Conservation (phyloP, 2,113 vertebrate genomes). For the Strix aluco region DNA sequence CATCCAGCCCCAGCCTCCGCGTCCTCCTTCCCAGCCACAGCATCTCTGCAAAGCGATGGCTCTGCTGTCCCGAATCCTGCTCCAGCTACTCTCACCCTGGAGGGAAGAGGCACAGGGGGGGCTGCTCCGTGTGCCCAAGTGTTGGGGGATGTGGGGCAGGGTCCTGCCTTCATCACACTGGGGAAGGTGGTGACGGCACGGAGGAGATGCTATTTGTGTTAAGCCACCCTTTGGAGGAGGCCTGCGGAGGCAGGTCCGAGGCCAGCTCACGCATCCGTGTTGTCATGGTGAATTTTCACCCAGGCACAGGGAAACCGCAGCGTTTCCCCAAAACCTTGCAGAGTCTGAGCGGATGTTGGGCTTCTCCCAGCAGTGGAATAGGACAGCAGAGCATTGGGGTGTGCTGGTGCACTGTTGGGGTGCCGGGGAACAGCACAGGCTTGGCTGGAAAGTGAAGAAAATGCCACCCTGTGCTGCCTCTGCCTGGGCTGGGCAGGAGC, state of each 20-base stretch:
- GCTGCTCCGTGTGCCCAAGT: not conserved
- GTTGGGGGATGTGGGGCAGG: not conserved
- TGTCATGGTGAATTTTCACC: constrained; percentile 68
- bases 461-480: not conserved
- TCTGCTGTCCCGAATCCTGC: not conserved
- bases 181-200: not conserved
- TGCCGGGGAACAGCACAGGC: not conserved
- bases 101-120: not conserved
- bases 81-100: not conserved
- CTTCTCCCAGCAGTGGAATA: not conserved
- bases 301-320: not conserved
- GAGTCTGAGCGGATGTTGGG: not conserved
- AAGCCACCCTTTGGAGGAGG: constrained; percentile 1
- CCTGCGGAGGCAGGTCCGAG: constrained; percentile 5
- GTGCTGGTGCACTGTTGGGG: not conserved
- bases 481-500: not conserved
- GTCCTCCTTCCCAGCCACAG: not conserved
- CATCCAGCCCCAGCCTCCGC: not conserved
- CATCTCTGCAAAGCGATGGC: not conserved
- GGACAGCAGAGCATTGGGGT: rapidly evolving
- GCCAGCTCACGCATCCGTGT: constrained; percentile 44
- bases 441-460: not conserved
- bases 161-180: not conserved
- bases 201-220: not conserved
- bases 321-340: not conserved